Conservation (phyloP, 1,140 invertebrate genomes). For the Cotesia vestalis region DNA sequence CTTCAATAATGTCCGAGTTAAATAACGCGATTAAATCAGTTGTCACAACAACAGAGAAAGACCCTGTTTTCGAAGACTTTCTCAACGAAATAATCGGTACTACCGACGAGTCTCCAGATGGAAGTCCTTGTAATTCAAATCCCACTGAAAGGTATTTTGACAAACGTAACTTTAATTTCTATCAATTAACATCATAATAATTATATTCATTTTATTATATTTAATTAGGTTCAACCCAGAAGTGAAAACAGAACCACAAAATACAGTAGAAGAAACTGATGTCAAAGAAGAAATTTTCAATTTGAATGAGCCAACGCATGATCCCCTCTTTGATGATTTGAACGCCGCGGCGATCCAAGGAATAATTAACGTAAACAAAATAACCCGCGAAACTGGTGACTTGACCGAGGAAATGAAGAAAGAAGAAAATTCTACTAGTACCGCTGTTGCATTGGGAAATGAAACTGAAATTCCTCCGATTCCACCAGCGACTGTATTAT, state of each 20-base stretch:
- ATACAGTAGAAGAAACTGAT: neutral
- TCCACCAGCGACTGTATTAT: no score
- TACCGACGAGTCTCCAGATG: constrained; percentile 53
- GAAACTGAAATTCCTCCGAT: no score
- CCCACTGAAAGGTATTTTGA: neutral
- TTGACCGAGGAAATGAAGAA: neutral
- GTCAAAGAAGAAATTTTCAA: constrained; percentile 33
- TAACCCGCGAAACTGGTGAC: constrained; percentile 15
- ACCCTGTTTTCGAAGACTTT: constrained; percentile 64
- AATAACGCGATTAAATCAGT: constrained; percentile 60
- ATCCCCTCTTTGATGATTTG: constrained; percentile 52
- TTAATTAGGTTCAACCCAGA: no score
- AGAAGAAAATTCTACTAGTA: neutral
- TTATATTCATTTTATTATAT: no score
- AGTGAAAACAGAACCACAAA: no score
- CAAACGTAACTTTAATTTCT: neutral
- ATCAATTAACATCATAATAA: neutral
- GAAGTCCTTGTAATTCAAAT: constrained; percentile 37
- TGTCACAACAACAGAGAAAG: constrained; percentile 59
- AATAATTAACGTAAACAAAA: constrained; percentile 58
- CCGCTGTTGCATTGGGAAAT: no score
- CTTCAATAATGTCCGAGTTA: constrained; percentile 59
- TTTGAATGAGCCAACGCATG: constrained; percentile 36
- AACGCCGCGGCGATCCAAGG: constrained; percentile 59
- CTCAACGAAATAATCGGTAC: constrained; percentile 59